Evolutionary conservation across 1,140 invertebrate genomes (phyloP).

Genomic region (Drosophila ironensis): DNA sequence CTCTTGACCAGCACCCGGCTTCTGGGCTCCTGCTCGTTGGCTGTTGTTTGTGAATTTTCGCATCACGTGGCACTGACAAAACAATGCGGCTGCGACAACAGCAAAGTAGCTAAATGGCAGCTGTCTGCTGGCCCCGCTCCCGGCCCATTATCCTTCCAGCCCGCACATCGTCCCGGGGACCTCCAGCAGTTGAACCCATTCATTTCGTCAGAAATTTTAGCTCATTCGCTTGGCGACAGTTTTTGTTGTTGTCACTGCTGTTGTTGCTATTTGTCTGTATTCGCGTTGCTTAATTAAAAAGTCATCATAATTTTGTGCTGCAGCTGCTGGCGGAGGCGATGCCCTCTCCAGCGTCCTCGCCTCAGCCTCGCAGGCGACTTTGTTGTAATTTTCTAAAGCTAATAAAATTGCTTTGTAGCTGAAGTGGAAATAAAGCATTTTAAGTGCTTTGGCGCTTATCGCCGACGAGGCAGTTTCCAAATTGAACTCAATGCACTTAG

Average conservation of each 20-base stretch:
- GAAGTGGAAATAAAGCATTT: constrained; percentile 78
- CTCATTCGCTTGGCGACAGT: constrained; percentile 64
- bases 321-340: constrained; percentile 46
- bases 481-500: constrained; percentile 64
- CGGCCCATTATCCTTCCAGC: constrained; percentile 13
- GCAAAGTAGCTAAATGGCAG: constrained; percentile 58
- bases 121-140: constrained; percentile 47
- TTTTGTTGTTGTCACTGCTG: constrained; percentile 21
- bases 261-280: constrained; percentile 26
- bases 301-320: constrained; percentile 76
- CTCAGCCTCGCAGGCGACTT: constrained; percentile 21
- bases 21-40: background rate
- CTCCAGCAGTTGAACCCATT: constrained; percentile 24
- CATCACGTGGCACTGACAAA: constrained; percentile 69
- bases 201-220: constrained; percentile 56
- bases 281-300: constrained; percentile 73
- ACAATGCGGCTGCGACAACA: constrained; percentile 41
- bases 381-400: constrained; percentile 79
- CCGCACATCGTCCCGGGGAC: background rate
- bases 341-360: background rate
- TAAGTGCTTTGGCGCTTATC: constrained; percentile 74
- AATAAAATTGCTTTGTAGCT: constrained; percentile 79
- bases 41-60: constrained; percentile 71
- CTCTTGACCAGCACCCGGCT: constrained; percentile 65
- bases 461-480: constrained; percentile 67